Percentiles rank a stretch among this genome's conserved stretches.
Evolutionary conservation across 1,140 invertebrate species (phyloP).

Genomic region (Macrotrachela quadricornifera): DNA sequence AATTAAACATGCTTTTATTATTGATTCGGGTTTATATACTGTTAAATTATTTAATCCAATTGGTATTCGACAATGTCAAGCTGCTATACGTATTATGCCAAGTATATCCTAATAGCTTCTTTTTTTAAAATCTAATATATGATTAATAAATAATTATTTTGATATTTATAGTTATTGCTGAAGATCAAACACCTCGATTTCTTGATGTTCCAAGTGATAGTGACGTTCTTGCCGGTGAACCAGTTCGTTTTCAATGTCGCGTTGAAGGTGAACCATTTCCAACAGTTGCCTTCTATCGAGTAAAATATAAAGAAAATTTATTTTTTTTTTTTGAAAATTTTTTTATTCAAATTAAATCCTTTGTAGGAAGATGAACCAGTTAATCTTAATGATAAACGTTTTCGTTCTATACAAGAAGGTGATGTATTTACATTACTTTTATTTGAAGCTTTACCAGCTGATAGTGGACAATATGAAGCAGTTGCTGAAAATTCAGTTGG

Average conservation of each 20-base stretch:
- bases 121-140: neutral
- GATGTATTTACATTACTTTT: conserved; percentile 6
- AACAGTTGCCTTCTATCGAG: conserved; percentile 15
- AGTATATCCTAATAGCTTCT: neutral
- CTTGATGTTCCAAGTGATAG: neutral
- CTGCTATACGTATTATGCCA: neutral
- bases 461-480: conserved; percentile 6
- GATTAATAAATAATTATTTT: neutral
- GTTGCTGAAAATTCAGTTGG: conserved; percentile 6
- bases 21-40: conserved; percentile 4
- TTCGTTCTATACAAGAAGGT: conserved; percentile 1
- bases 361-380: neutral
- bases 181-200: neutral
- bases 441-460: neutral
- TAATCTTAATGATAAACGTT: neutral
- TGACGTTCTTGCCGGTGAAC: conserved; percentile 1
- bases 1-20: conserved; percentile 5
- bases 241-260: conserved; percentile 52
- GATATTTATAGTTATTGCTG: neutral
- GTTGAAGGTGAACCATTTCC: conserved; percentile 51
- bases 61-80: conserved; percentile 1
- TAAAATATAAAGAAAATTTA: neutral
- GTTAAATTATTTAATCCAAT: conserved; percentile 7
- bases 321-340: neutral
- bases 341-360: too few relatives aligned